phyloP scores from a whole-genome alignment of 2,113 vertebrate genomes.

The Grammomys surdaster region DNA sequence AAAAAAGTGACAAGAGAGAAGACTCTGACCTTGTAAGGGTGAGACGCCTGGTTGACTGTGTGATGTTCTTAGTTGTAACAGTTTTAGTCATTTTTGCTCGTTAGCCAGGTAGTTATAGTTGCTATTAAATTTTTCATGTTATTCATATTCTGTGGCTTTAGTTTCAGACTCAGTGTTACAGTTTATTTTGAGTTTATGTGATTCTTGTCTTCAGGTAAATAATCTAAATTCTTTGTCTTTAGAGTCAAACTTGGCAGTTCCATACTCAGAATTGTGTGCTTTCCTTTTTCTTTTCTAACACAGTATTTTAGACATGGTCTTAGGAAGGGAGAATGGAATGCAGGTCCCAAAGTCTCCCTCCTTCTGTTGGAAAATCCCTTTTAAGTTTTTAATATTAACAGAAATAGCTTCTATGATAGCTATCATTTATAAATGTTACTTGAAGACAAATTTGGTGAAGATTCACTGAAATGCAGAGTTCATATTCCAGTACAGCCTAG shows the following conservation, averaged over 20 bases:
- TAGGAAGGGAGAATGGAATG: neutral
- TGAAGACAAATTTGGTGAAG: constrained; percentile 25
- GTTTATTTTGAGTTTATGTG: constrained; percentile 43
- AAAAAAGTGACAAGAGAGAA: constrained; percentile 91
- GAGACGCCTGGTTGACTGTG: constrained; percentile 80
- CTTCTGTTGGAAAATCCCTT: neutral
- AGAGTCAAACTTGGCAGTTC: constrained; percentile 2
- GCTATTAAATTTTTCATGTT: constrained; percentile 41
- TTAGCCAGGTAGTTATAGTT: constrained; percentile 23
- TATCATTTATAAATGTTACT: constrained; percentile 11
- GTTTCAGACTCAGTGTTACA: constrained; percentile 41
- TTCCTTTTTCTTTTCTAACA: neutral
- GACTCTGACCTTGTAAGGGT: constrained; percentile 91
- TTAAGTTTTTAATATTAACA: constrained; percentile 23
- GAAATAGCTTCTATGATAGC: neutral
- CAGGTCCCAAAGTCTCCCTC: neutral
- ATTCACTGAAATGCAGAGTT: neutral
- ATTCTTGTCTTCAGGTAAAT: constrained; percentile 48
- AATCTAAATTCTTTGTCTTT: constrained; percentile 37
- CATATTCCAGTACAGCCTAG: neutral
- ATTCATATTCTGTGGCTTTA: constrained; percentile 46
- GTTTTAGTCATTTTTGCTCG: constrained; percentile 37
- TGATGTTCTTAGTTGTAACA: constrained; percentile 23
- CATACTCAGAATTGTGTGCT: neutral
- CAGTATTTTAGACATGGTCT: constrained; percentile 1